Base-by-base conservation (phyloP, 2,797 vertebrate species). In the Brachymystax lenok region DNA sequence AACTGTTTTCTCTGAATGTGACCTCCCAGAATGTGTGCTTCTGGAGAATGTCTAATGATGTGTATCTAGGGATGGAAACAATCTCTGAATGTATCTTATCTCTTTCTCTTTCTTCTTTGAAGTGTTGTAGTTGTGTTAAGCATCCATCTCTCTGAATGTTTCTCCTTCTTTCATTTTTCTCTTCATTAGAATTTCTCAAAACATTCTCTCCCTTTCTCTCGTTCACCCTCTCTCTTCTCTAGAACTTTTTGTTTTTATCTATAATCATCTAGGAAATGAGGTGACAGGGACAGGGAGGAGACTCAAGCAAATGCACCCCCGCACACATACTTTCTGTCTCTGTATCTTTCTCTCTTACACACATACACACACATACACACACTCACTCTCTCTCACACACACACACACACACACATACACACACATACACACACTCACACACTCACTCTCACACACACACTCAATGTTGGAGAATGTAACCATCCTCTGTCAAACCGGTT, bases 31-130 rank as follows among this genome's bases (percentile, higher is more conserved):
- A 77, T 77, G 63, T 73, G 74, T 59, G 67, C 80, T 73, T 79
- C 67, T 59, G 59, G 64, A 35, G 74, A 77, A 80, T 74, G 71
- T 61, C 56, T 74, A 74, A 77, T 67, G 68, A 35, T 59, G 67
- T 33, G 50, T 76, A 77, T 79, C 79, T 40, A 79, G 71, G 74
- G 52, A 80, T 80, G 72, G 82, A 84, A 64, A 64, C 63, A 3
- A 14, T 27, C 24, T 27, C 61, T 56, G 2, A 56, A 16, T 17
- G 52, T 14, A 16, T 14, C 13, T 6, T 19, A 7, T 59, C 14
- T 54, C 16, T 16, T 14, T 54, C 17, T 6, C 54, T 6, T 19
- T 56, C 16, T 54, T 56, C 52, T 17, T 56, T 17, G 4, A 5
- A 35, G 33, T 1, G 16, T 17, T 17, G 19, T 56, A 19, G 1